phyloP scores from a whole-genome alignment of 23 tunicate species.

The Corella eumyota region DNA sequence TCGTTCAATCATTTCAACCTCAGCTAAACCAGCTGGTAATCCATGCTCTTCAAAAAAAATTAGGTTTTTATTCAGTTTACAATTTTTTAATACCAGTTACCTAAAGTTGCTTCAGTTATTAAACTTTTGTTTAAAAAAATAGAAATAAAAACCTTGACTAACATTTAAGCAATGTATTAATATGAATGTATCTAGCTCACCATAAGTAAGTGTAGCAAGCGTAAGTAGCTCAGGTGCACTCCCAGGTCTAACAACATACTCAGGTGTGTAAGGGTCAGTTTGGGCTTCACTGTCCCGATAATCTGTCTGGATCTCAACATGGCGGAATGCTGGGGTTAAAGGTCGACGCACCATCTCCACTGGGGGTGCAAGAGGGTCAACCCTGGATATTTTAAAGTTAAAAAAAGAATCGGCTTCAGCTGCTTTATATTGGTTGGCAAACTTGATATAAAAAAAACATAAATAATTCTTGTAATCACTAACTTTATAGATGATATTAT shows the following conservation, averaged over 20 bases:
- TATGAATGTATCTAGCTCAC: constrained; percentile 19
- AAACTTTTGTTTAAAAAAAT: no score
- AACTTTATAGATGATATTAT: no score
- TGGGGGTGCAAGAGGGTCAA: constrained; percentile 92
- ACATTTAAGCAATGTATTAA: no score
- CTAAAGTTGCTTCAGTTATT: no score
- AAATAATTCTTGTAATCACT: no score
- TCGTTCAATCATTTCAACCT: constrained; percentile 98
- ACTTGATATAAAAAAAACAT: no score
- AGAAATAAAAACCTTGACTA: no score
- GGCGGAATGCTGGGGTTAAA: constrained; percentile 53
- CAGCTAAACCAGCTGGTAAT: constrained; percentile 96
- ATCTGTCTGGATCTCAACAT: constrained; percentile 82
- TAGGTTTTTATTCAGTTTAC: not conserved
- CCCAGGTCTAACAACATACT: constrained; percentile 93
- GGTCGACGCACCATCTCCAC: constrained; percentile 39
- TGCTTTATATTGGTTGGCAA: not conserved
- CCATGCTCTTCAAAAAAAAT: constrained; percentile 50
- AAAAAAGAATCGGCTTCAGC: not conserved
- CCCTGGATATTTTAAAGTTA: constrained; percentile 15
- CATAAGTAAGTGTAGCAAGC: constrained; percentile 76
- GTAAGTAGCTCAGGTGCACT: constrained; percentile 95
- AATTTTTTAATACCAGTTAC: no score
- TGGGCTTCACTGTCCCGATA: constrained; percentile 98
- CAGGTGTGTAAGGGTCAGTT: constrained; percentile 96